Evolutionary conservation across 2,797 vertebrate species (phyloP), one percentile per base, ranked within the genome.

Genomic region (Serranus cabrilla): DNA sequence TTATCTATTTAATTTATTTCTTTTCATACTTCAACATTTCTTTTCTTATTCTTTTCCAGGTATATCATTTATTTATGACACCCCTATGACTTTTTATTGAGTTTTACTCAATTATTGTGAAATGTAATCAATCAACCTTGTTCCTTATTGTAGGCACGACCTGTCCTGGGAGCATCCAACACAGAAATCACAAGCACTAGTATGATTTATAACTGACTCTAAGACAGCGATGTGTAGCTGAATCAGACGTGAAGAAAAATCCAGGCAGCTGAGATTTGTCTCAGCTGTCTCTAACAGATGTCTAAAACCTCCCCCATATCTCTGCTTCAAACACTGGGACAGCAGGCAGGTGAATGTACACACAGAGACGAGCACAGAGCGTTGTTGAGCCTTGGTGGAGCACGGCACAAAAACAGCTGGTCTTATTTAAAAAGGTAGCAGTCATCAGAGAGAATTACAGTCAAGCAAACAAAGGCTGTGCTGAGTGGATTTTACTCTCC

Each of bases 321-420:
- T 76, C 17, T 4, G 27, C 58, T 78, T 86, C 75, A 71, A 83
- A 81, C 67, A 52, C 58, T n/a, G 61, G 46, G 58, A 77, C 72
- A 78, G 73, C 64, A 80, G 66, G 68, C 71, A 43, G 77, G 60
- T 55, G 71, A 78, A 66, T 56, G 56, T 56, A 77, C 80, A 72
- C 80, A 74, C 52, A 80, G 20, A 73, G 17, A 69, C 17, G 45
- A 10, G 72, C 34, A 74, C 60, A 58, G 11, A 49, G 11, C 42
- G 60, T 69, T 61, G 54, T 11, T n/a, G 46, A 65, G 68, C 37
- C 50, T 61, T 45, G 42, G 42, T 73, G 43, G 67, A 64, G 71
- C 34, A 71, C 76, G 64, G 81, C 20, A 47, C 17, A 51, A 58
- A 81, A 79, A 83, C 86, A 85, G 86, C 80, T 87, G 76, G 64